These are phyloP conservation scores for Synodontis membranacea DNA, from an alignment of 2,113 vertebrate species.

Conservation along the genomic window DNA sequence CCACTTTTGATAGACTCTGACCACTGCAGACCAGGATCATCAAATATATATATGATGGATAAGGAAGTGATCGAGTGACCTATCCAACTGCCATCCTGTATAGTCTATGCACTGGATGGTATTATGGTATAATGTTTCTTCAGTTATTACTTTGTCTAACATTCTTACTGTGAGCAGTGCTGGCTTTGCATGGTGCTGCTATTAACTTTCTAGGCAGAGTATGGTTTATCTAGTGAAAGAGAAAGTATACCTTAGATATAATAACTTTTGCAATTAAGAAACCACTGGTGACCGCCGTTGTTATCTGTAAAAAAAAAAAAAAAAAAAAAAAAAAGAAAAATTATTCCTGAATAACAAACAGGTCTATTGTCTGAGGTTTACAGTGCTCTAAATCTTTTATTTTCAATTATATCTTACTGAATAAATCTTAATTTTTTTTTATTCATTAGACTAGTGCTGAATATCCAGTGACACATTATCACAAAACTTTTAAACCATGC, in stretches of 20 bases:
- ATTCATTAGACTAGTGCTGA: background rate
- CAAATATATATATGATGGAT: background rate
- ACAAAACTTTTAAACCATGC: background rate
- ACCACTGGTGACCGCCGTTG: conserved; percentile 87
- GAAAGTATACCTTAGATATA: conserved; percentile 85
- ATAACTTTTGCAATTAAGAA: conserved; percentile 95
- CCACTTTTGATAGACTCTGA: no score
- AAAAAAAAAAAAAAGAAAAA: background rate
- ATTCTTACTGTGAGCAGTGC: background rate
- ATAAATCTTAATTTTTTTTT: background rate
- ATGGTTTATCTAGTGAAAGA: background rate
- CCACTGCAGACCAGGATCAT: no score
- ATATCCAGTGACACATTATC: background rate
- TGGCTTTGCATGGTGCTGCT: background rate
- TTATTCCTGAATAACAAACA: background rate
- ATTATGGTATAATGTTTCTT: background rate
- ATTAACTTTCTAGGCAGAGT: background rate
- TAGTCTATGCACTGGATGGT: background rate
- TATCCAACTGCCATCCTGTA: background rate
- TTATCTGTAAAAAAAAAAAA: conserved; percentile 77
- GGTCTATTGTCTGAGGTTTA: background rate
- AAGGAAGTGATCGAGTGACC: background rate
- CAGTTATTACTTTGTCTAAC: background rate
- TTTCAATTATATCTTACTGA: background rate
- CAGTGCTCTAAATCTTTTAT: background rate